Conservation (phyloP, 2,113 vertebrate genomes). For the Istiophorus platypterus region DNA sequence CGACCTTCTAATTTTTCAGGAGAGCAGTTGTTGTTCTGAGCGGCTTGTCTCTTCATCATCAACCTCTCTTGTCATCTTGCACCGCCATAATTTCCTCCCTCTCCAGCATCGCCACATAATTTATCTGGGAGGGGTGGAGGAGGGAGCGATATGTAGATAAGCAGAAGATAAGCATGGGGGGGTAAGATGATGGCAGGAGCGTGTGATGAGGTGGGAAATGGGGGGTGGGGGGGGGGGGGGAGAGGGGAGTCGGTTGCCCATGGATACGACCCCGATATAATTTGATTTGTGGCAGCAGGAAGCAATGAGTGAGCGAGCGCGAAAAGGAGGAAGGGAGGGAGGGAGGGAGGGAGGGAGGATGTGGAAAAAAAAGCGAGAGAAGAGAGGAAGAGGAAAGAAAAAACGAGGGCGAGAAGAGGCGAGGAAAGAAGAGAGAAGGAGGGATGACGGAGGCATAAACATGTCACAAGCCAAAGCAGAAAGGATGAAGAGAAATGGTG, state of each 20-base stretch:
- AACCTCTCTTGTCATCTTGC: conserved; percentile 45
- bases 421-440: conserved; percentile 19
- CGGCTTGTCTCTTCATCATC: conserved; percentile 59
- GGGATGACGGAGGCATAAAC: conserved; percentile 44
- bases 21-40: conserved; percentile 48
- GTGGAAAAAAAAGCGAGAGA: neutral
- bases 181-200: conserved; percentile 66
- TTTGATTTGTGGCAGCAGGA: conserved; percentile 83
- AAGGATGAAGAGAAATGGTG: conserved; percentile 35
- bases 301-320: conserved; percentile 76
- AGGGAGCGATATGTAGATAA: conserved; percentile 60
- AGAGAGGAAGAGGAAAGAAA: conserved; percentile 57
- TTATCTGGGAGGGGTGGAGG: conserved; percentile 23
- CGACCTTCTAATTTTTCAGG: conserved; percentile 53
- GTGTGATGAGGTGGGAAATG: conserved; percentile 77
- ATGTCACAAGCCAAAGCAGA: conserved; percentile 22
- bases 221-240: conserved; percentile 57
- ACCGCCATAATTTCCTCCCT: conserved; percentile 61
- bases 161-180: conserved; percentile 9
- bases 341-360: conserved; percentile 22
- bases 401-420: conserved; percentile 54
- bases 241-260: conserved; percentile 77
- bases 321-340: conserved; percentile 35
- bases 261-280: conserved; percentile 86
- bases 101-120: conserved; percentile 59